Base-by-base conservation (phyloP, 2,797 vertebrate genomes). In the Gymnocypris eckloni region DNA sequence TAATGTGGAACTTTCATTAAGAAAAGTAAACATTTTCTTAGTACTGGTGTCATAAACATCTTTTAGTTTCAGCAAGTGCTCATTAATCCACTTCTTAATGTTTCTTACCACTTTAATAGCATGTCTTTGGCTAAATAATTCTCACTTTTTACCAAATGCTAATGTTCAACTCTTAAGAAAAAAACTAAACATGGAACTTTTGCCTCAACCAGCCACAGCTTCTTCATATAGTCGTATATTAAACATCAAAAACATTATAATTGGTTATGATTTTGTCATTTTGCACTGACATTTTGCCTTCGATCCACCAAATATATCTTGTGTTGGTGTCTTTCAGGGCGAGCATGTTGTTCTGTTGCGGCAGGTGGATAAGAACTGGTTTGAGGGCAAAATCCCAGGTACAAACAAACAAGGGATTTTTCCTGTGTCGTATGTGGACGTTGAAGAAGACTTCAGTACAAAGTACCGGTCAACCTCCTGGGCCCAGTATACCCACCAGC, bases 281-380 rank as follows among this genome's bases (percentile, higher is more conserved):
- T 12, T 50, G 50, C 33, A 28, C 33, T 50, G 6, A 28, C n/a
- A 15, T 43, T 4, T 64, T 22, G 15, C 1, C 1, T n/a, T 83
- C 2, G 2, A 25, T 77, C 50, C 18, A 75, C 5, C 11, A 50
- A 16, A 43, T 71, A 48, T 81, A 18, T 45, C 80, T 70, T 54
- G 45, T 39, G 13, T 67, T 78, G 41, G 20, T 79, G 2, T 79
- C 45, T 77, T 86, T 1, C 92, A 97, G 97, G 97, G 96, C 80
- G 96, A 97, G 88, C 94, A 89, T 92, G 88, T 97, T 87, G 92
- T 95, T 91, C 93, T 97, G 90, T 94, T 97, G 79, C 96, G 96
- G 89, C 93, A 95, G 91, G 96, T 97, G 88, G 97, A 97, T 93
- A 95, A 96, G 91, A 97, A 97, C 92, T 97, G 97, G 97, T 97